Evolutionary conservation across 2,888 invertebrate genomes (phyloP).

Genomic region (Nemurella pictetii): DNA sequence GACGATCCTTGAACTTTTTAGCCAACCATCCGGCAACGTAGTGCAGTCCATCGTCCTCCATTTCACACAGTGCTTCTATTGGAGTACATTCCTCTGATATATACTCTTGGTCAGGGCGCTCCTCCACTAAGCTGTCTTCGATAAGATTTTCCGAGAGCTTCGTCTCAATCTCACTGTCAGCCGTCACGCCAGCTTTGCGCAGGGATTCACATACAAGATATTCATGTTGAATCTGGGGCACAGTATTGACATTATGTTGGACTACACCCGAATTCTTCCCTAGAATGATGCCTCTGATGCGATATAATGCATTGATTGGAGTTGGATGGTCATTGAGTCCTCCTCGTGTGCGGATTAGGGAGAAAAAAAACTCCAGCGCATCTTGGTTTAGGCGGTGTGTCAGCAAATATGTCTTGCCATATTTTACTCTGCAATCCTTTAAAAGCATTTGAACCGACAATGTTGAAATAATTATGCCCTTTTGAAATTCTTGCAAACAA

Average conservation of each 20-base stretch:
- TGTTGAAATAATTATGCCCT: constrained; percentile 42
- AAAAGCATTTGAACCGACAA: constrained; percentile 40
- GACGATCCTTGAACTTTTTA: constrained; percentile 37
- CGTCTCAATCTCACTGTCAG: not conserved
- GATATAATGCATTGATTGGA: constrained; percentile 42
- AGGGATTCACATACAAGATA: constrained; percentile 37
- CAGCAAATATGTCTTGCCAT: constrained; percentile 39
- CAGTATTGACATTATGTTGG: constrained; percentile 32
- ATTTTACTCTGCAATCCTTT: constrained; percentile 34
- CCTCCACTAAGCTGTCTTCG: not conserved
- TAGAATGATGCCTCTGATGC: constrained; percentile 43
- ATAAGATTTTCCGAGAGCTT: not conserved
- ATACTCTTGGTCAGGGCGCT: not conserved
- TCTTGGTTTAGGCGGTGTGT: constrained; percentile 45
- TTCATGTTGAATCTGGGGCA: constrained; percentile 32
- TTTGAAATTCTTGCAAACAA: constrained; percentile 42
- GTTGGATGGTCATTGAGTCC: constrained; percentile 44
- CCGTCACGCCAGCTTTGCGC: constrained; percentile 32
- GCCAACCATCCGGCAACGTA: constrained; percentile 42
- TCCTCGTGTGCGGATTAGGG: constrained; percentile 41
- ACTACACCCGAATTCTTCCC: constrained; percentile 42
- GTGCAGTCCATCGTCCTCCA: constrained; percentile 32
- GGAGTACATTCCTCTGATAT: not conserved
- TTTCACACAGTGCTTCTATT: not conserved
- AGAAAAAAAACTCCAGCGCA: constrained; percentile 41